Evolutionary conservation across 2,888 invertebrate genomes (phyloP).

Genomic region (Epinotia bilunana): DNA sequence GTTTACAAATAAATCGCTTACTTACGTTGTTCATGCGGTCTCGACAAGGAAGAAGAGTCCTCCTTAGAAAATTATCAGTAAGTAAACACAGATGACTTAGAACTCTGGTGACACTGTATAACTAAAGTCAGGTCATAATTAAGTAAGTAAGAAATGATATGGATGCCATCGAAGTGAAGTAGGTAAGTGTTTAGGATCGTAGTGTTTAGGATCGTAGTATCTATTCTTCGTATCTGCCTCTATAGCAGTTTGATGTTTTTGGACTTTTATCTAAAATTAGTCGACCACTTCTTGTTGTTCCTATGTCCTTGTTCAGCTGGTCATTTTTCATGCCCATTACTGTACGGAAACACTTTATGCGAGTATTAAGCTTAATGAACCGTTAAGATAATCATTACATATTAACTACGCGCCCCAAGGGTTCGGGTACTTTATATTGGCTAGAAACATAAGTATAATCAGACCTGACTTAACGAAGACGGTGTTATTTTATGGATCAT

Average conservation of each 20-base stretch:
- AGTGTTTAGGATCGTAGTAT: background rate
- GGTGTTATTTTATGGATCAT: background rate
- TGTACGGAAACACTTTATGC: slow-evolving; percentile 42
- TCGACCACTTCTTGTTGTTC: slow-evolving; percentile 13
- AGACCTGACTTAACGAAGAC: slow-evolving; percentile 20
- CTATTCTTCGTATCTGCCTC: background rate
- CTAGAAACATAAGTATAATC: slow-evolving; percentile 15
- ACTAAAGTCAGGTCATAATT: no score
- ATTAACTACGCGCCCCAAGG: slow-evolving; percentile 36
- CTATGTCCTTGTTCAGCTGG: slow-evolving; percentile 26
- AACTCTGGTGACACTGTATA: no score
- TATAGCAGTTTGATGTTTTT: background rate
- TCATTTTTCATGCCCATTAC: slow-evolving; percentile 42
- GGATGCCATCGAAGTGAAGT: no score
- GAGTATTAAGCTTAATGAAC: slow-evolving; percentile 44
- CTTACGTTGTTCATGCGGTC: no score
- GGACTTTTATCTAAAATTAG: background rate
- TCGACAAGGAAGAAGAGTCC: no score
- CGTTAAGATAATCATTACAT: slow-evolving; percentile 44
- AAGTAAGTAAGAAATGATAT: no score
- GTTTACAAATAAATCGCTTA: no score
- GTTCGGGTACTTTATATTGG: slow-evolving; percentile 28
- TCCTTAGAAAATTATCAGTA: no score
- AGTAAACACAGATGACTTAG: no score
- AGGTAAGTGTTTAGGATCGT: background rate